phyloP scores from a whole-genome alignment of 2,888 invertebrate species.

The Drosophila pseudotalamancana region DNA sequence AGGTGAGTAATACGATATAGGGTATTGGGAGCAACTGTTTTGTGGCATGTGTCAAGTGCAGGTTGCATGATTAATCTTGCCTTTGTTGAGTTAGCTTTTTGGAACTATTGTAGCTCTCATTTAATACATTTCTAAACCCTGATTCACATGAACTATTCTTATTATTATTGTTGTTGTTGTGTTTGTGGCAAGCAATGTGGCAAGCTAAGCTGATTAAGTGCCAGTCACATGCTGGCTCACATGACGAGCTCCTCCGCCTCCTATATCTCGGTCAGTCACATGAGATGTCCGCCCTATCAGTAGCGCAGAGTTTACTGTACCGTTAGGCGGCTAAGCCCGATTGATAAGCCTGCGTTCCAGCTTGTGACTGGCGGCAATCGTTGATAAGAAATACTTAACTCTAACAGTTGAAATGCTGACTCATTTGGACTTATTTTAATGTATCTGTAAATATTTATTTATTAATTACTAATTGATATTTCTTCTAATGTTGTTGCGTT shows the following conservation, averaged over 20 bases:
- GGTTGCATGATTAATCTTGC: constrained; percentile 33
- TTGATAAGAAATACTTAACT: constrained; percentile 32
- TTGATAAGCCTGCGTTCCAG: constrained; percentile 35
- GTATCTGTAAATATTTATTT: background rate
- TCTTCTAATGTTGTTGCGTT: constrained; percentile 13
- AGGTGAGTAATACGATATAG: constrained; percentile 85
- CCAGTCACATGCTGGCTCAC: constrained; percentile 68
- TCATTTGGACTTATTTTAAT: constrained; percentile 13
- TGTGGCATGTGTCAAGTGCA: constrained; percentile 15
- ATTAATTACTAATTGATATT: constrained; percentile 8
- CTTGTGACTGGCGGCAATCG: constrained; percentile 12
- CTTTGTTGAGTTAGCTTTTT: constrained; percentile 15
- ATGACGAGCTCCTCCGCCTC: constrained; percentile 56
- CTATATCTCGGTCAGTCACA: constrained; percentile 32
- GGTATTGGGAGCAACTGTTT: constrained; percentile 8
- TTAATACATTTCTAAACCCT: constrained; percentile 19
- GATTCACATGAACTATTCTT: constrained; percentile 26
- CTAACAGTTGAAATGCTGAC: constrained; percentile 12
- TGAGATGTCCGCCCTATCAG: constrained; percentile 25
- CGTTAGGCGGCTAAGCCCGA: constrained; percentile 19
- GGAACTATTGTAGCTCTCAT: constrained; percentile 11
- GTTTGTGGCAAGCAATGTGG: constrained; percentile 4
- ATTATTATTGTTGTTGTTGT: background rate
- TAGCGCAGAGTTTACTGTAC: background rate
- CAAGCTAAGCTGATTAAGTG: constrained; percentile 34